phyloP scores from a whole-genome alignment of 1,140 invertebrate species.

The Mizuhopecten yessoensis region DNA sequence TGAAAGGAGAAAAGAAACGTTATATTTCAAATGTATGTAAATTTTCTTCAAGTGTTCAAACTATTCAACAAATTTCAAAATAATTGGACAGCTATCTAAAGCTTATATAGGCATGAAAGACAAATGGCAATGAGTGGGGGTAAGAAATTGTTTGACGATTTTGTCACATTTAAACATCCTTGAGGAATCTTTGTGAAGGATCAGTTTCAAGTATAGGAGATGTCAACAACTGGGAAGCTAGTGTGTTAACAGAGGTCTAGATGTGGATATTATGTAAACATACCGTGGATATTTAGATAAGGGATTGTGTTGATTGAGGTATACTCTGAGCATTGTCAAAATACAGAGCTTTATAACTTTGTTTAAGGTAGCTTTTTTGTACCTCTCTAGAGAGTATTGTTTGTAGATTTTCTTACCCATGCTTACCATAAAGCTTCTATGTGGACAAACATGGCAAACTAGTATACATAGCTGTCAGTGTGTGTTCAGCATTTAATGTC shows the following conservation, averaged over 20 bases:
- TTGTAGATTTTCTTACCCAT: not conserved
- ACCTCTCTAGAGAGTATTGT: not conserved
- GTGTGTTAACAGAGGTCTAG: not conserved
- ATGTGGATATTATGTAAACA: not conserved
- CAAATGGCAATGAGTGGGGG: not conserved
- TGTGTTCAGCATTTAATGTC: not conserved
- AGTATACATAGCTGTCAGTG: not conserved
- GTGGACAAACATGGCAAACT: not conserved
- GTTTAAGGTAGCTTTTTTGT: not conserved
- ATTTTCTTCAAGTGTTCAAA: constrained; percentile 3
- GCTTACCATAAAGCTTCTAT: not conserved
- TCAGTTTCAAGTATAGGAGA: constrained; percentile 20
- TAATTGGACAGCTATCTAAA: constrained; percentile 25
- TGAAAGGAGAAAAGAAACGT: constrained; percentile 7
- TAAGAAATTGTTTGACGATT: not conserved
- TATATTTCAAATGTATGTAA: constrained; percentile 24
- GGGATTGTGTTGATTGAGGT: not conserved
- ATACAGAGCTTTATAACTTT: not conserved
- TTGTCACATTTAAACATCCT: constrained; percentile 20
- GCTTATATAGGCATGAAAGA: constrained; percentile 38
- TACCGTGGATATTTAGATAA: not conserved
- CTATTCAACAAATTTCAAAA: not conserved
- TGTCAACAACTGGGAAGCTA: not conserved
- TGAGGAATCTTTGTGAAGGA: constrained; percentile 3
- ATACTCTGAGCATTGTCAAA: not conserved